These are phyloP conservation scores for Anser cygnoides DNA, from an alignment of 2,113 vertebrate genomes.

Conservation along the genomic window DNA sequence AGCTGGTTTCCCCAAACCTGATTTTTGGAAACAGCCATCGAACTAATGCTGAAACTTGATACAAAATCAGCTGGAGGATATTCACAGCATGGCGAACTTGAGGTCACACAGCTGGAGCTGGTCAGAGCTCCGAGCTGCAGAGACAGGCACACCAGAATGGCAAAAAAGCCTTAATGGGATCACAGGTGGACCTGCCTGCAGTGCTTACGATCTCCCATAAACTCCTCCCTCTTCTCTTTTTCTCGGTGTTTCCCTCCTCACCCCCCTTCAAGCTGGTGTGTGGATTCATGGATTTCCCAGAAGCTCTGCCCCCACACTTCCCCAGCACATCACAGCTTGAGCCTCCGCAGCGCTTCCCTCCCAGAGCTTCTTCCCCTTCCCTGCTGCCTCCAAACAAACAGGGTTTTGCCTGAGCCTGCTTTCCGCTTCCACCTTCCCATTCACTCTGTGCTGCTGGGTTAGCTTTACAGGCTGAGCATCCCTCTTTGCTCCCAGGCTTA, in stretches of 20 bases:
- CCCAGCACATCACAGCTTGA: not conserved
- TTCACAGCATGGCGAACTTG: not conserved
- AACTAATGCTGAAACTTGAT: not conserved
- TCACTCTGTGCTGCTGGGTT: not conserved
- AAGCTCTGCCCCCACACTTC: not conserved
- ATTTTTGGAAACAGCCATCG: not conserved
- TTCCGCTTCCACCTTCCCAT: not conserved
- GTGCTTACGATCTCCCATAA: not conserved
- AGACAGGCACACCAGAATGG: fast-evolving
- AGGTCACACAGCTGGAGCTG: not conserved
- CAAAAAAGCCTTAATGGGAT: not conserved
- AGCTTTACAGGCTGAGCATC: not conserved
- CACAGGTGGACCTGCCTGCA: not conserved
- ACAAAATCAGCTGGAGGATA: too few relatives aligned
- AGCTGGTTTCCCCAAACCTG: too few relatives aligned
- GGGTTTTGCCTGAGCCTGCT: not conserved
- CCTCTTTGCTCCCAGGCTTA: not conserved
- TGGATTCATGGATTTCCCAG: conserved; percentile 45
- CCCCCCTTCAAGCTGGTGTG: not conserved
- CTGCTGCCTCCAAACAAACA: too few relatives aligned
- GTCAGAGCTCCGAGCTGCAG: not conserved
- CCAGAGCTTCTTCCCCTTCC: not conserved
- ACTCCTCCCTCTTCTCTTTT: not conserved
- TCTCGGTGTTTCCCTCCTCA: not conserved
- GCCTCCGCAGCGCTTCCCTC: not conserved